Conservation (phyloP, 1,140 invertebrate genomes). For the Pantala flavescens region DNA sequence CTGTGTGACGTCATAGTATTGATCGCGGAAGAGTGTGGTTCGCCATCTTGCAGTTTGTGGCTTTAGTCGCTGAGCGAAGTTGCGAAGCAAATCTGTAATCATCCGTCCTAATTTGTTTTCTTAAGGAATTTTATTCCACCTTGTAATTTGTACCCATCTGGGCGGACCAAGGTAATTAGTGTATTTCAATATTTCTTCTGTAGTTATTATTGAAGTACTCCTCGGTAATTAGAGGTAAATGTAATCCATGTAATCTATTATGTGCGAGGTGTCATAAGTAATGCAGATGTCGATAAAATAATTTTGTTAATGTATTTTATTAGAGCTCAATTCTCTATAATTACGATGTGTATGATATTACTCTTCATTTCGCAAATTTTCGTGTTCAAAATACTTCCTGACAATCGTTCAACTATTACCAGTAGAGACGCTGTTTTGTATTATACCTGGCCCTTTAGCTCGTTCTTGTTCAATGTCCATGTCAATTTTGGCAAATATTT, state of each 20-base stretch:
- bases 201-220: neutral
- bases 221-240: neutral
- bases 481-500: neutral
- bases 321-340: too few relatives aligned
- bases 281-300: neutral
- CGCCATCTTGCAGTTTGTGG: conserved; percentile 7
- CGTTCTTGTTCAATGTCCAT: neutral
- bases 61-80: neutral
- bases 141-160: conserved; percentile 1
- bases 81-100: neutral
- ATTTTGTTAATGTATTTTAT: too few relatives aligned
- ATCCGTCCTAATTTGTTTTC: neutral
- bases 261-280: neutral
- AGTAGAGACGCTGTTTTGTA: neutral
- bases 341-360: neutral
- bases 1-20: conserved; percentile 48
- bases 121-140: neutral
- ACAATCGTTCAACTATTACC: neutral
- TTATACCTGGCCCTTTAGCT: neutral
- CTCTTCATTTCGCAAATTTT: neutral
- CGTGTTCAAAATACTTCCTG: neutral
- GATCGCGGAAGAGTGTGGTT: conserved; percentile 35
- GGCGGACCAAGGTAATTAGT: neutral
- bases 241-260: neutral
- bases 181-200: neutral